phyloP scores from a whole-genome alignment of 2,888 invertebrate genomes.

The Drosophila helvetica region DNA sequence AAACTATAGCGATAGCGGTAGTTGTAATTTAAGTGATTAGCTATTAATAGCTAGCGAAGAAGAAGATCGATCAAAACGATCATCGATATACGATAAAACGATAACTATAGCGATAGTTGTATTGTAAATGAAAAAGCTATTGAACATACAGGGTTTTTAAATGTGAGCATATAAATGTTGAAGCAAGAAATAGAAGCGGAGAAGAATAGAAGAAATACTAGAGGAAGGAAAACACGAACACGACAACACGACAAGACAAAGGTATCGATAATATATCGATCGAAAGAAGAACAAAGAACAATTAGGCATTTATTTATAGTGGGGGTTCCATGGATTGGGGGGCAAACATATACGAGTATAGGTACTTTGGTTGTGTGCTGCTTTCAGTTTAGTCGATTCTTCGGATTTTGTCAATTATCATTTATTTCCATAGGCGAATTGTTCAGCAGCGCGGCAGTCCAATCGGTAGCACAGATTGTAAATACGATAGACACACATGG shows the following conservation, averaged over 20 bases:
- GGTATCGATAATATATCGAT: neutral
- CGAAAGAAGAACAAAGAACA: slow-evolving; percentile 12
- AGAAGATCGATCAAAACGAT: neutral
- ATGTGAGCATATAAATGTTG: slow-evolving; percentile 74
- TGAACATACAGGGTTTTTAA: slow-evolving; percentile 80
- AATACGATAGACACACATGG: slow-evolving; percentile 55
- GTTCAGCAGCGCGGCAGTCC: slow-evolving; percentile 59
- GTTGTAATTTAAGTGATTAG: slow-evolving; percentile 46
- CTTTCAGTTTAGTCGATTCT: slow-evolving; percentile 63
- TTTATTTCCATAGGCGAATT: slow-evolving; percentile 51
- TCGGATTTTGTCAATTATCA: slow-evolving; percentile 76
- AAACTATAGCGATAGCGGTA: slow-evolving; percentile 33
- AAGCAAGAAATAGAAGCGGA: slow-evolving; percentile 1
- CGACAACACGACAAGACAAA: neutral
- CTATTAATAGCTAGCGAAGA: neutral
- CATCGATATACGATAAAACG: neutral
- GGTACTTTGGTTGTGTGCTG: slow-evolving; percentile 72
- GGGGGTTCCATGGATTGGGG: slow-evolving; percentile 4
- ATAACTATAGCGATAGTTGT: slow-evolving; percentile 43
- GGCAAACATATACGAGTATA: neutral
- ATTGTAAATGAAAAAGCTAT: slow-evolving; percentile 66
- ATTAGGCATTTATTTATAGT: slow-evolving; percentile 42
- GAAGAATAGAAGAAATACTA: slow-evolving; percentile 27
- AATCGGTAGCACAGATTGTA: slow-evolving; percentile 51
- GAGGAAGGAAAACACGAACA: slow-evolving; percentile 1